Base-by-base conservation (phyloP, 2,113 vertebrate genomes). In the Sinocyclocheilus maitianheensis region DNA sequence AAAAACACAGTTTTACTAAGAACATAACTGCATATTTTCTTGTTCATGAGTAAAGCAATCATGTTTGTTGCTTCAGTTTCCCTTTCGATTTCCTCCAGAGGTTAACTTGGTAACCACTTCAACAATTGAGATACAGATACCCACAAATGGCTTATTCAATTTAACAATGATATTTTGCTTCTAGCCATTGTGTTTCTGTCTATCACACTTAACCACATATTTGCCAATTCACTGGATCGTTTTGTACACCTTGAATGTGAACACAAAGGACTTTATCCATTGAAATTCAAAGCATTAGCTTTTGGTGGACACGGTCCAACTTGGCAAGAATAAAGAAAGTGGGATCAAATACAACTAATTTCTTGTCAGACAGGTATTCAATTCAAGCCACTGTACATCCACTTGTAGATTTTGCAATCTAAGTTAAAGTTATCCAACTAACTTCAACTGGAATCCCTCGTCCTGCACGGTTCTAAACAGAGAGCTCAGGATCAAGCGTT, bases 321-420 rank as follows among this genome's bases (percentile, higher is more conserved):
- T 37, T 78, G 76, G 76, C 26, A 58, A 34, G 26, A 78, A 78
- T 77, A 30, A 77, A 58, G 76, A 79, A 22, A 13, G 30, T 22
- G 2, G 18, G 18, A 8, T 58, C 40, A 78, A 78, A 78, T 30
- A 20, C n/a, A 34, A 34, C 46, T 3, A 1, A 77, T 77, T 77
- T 77, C 48, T 55, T 55, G 75, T 53, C 48, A 0, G 24, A 60
- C 26, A 18, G 30, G 77, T 72, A 22, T 72, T 20, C 69, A 58
- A 60, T 60, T 60, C 30, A 55, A 77, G 53, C 24, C 30, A 48
- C 26, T 20, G 26, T 30, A 34, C 4, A 20, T 55, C 24, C 51
- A 76, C 2, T n/a, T 76, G 74, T 8, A 69, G 11, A 22, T 75
- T 48, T 24, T 48, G 4, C 13, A 24, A 48, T 48, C 72, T 14